Conservation (phyloP, 2,797 vertebrate genomes). For the Intellagama lesueurii region DNA sequence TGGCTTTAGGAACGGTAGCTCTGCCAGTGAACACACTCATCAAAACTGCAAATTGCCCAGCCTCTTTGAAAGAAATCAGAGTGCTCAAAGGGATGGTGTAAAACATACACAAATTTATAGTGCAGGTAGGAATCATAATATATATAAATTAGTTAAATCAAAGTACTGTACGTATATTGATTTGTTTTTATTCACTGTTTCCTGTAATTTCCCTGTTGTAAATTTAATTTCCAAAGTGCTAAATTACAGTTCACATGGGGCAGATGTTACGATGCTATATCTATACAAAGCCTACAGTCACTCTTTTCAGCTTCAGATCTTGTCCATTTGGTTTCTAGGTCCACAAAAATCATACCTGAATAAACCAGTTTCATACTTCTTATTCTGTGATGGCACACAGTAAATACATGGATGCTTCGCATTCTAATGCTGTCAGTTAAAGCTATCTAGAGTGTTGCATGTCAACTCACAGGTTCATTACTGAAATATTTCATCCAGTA, state of each 20-base stretch:
- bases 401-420: background rate
- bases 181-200: too few relatives aligned
- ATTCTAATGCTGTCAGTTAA: background rate
- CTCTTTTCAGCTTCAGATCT: too few relatives aligned
- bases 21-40: background rate
- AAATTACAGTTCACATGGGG: background rate
- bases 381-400: background rate
- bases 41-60: background rate
- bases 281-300: background rate
- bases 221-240: too few relatives aligned
- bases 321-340: background rate
- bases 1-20: background rate
- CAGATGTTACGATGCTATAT: background rate
- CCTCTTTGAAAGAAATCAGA: too few relatives aligned
- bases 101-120: too few relatives aligned
- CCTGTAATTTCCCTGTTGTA: too few relatives aligned
- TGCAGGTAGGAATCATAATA: too few relatives aligned
- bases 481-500: background rate
- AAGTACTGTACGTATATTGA: too few relatives aligned
- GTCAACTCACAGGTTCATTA: background rate
- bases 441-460: background rate
- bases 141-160: too few relatives aligned
- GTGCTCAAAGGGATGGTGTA: too few relatives aligned
- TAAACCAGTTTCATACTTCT: background rate
- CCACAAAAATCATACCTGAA: background rate